Conservation (phyloP, 2,888 invertebrate genomes). For the Hemistola chrysoprasaria region DNA sequence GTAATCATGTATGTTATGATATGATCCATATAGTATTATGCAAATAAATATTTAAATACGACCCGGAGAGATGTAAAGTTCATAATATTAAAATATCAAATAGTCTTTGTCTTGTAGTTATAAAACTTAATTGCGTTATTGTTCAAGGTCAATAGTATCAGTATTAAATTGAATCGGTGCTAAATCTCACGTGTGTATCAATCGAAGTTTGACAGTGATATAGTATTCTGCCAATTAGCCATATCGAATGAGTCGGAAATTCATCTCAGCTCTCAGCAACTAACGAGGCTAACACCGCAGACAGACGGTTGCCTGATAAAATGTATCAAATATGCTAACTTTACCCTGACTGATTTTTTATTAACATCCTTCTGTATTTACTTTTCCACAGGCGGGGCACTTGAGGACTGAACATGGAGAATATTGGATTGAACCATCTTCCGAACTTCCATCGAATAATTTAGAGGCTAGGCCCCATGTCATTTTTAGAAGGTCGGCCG, state of each 20-base stretch:
- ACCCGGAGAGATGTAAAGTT: background rate
- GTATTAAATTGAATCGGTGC: conserved; percentile 27
- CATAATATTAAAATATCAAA: background rate
- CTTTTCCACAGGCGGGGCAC: conserved; percentile 83
- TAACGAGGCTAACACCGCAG: conserved; percentile 29
- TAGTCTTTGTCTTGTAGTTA: background rate
- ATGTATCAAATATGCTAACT: conserved; percentile 14
- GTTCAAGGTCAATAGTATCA: conserved; percentile 26
- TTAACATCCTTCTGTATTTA: background rate
- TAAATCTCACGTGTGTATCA: conserved; percentile 30
- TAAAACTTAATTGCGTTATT: conserved; percentile 2
- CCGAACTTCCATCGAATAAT: conserved; percentile 65
- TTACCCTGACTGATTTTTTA: background rate
- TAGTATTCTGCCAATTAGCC: conserved; percentile 33
- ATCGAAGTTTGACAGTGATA: conserved; percentile 34
- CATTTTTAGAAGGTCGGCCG: conserved; percentile 85
- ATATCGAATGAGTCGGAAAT: conserved; percentile 32
- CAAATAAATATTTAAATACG: conserved; percentile 6
- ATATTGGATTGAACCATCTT: conserved; percentile 88
- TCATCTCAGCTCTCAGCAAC: conserved; percentile 29
- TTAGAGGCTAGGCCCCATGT: conserved; percentile 83
- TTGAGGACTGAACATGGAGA: conserved; percentile 85
- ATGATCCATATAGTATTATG: conserved; percentile 11
- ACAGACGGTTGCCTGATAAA: conserved; percentile 19
- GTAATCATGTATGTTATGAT: background rate